Evolutionary conservation across 2,888 invertebrate genomes (phyloP), one percentile per base, ranked within the genome.

Genomic region (Xanthia icteritia): DNA sequence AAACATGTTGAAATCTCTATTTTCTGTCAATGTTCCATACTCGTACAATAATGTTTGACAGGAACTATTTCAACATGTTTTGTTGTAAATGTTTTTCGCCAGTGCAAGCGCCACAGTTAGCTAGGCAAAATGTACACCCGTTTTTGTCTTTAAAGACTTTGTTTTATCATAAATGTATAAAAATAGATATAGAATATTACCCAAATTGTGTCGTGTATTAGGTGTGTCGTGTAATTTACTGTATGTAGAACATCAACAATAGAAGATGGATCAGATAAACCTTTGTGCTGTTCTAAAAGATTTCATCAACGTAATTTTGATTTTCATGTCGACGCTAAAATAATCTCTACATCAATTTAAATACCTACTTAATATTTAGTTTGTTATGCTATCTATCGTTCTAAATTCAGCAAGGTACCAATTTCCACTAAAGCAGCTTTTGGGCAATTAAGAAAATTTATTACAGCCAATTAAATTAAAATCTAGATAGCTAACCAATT

Each of bases 391-490:
- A 64, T 60, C 20, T 69, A 64, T 60, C 60, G 60, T 75, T 71
- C 56, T 77, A 85, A 77, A 75, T 72, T 61, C 60, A 79, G 48
- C 58, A 56, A 64, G 71, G 27, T 67, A 73, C 63, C 68, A 85
- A 85, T 84, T 84, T 77, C 77, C 74, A 72, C 45, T 36, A 51
- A 82, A 82, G 65, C 71, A 72, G 84, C 66, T 76, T 84, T 85
- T 76, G 68, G 60, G 76, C 76, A 76, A 84, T 85, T 76, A 82
- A 77, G 66, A 17, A 63, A 75, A 84, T 84, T 84, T 84, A 85
- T 85, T 85, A 66, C 48, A 51, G 69, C 74, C 82, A 85, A 77
- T 84, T 85, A 84, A 84, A 82, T 69, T 78, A 63, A 71, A 85
- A 85, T 84, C 64, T 73, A 73, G 82, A 82, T 85, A 82, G 73